These are phyloP conservation scores for Eucriotettix oculatus DNA, from an alignment of 2,888 invertebrate genomes.

Conservation along the genomic window DNA sequence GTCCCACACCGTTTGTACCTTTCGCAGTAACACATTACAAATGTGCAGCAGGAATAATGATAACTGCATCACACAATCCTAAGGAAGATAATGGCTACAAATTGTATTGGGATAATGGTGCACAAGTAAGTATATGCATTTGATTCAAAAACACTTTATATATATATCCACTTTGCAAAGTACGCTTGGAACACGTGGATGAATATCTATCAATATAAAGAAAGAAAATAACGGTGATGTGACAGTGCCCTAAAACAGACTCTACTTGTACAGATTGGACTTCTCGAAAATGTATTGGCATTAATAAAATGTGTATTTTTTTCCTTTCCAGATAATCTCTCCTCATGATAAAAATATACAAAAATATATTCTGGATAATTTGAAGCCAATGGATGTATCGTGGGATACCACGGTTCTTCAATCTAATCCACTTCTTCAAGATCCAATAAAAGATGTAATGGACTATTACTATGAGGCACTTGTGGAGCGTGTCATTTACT, in stretches of 20 bases:
- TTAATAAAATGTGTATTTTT: too few relatives aligned
- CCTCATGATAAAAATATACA: constrained; percentile 85
- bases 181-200: too few relatives aligned
- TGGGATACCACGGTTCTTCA: constrained; percentile 56
- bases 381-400: constrained; percentile 57
- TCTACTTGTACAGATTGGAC: too few relatives aligned
- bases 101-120: constrained; percentile 89
- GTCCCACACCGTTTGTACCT: constrained; percentile 88
- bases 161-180: too few relatives aligned
- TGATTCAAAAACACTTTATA: neutral
- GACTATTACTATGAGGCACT: constrained; percentile 48
- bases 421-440: constrained; percentile 35
- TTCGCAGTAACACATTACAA: constrained; percentile 59
- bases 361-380: constrained; percentile 52
- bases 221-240: too few relatives aligned
- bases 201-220: too few relatives aligned
- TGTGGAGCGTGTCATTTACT: constrained; percentile 32
- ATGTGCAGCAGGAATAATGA: constrained; percentile 77
- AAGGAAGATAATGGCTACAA: constrained; percentile 95
- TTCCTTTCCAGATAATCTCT: constrained; percentile 59
- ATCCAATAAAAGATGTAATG: constrained; percentile 55
- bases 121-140: constrained; percentile 35
- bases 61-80: constrained; percentile 92
- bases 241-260: too few relatives aligned
- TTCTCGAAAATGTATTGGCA: too few relatives aligned